Evolutionary conservation across 2,888 invertebrate genomes (phyloP).

Genomic region (Drosophila meridionalis): DNA sequence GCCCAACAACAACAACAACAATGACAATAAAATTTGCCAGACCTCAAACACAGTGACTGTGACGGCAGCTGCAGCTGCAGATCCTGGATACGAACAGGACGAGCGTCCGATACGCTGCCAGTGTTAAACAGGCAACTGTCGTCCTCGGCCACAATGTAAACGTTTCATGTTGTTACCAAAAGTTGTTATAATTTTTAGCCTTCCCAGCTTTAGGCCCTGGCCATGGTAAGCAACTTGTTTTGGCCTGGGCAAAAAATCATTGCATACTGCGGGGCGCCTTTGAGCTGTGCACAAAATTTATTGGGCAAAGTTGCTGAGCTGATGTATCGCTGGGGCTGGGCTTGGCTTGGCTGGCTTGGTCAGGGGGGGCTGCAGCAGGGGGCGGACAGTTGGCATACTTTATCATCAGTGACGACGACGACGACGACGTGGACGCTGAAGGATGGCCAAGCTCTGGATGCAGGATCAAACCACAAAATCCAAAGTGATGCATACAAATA

Average conservation of each 20-base stretch:
- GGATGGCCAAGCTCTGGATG: constrained; percentile 72
- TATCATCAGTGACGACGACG: constrained; percentile 73
- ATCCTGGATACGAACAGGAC: constrained; percentile 21
- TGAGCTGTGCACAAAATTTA: constrained; percentile 74
- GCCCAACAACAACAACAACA: constrained; percentile 44
- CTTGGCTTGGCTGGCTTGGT: too few relatives aligned
- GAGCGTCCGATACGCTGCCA: constrained; percentile 27
- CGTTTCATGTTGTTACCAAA: constrained; percentile 80
- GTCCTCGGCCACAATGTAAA: constrained; percentile 67
- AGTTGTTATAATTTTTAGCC: constrained; percentile 78
- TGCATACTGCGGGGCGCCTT: constrained; percentile 75
- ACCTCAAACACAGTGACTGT: constrained; percentile 40
- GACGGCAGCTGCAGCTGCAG: constrained; percentile 40
- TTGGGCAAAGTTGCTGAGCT: constrained; percentile 80
- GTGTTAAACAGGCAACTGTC: constrained; percentile 66
- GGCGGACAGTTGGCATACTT: constrained; percentile 82
- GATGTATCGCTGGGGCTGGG: constrained; percentile 65
- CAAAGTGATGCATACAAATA: constrained; percentile 79
- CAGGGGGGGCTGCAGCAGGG: constrained; percentile 42
- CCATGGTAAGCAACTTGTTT: constrained; percentile 69
- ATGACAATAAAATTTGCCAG: constrained; percentile 69
- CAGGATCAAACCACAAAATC: constrained; percentile 83
- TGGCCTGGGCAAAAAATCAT: constrained; percentile 55
- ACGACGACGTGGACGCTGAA: constrained; percentile 60
- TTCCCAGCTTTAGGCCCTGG: constrained; percentile 44